Conservation (phyloP, 2,888 invertebrate genomes). For the Eupithecia abbreviata region DNA sequence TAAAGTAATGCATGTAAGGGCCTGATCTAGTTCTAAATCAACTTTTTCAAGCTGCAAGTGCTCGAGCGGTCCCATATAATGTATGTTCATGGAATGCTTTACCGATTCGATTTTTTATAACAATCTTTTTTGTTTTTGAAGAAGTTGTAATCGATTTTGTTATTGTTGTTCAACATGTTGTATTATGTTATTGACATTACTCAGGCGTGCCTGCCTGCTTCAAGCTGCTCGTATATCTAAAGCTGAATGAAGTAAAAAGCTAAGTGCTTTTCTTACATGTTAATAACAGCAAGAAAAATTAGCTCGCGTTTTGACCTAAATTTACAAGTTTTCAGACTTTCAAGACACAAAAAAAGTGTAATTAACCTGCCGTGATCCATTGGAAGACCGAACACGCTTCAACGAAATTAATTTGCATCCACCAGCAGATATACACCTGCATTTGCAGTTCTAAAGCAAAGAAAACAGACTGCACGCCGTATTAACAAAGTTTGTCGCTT, state of each 20-base stretch:
- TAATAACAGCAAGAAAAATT: neutral
- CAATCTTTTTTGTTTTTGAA: too few species aligned
- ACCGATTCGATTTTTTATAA: too few species aligned
- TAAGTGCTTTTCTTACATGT: neutral
- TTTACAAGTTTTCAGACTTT: conserved; percentile 14
- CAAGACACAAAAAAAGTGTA: conserved; percentile 25
- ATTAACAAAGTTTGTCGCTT: conserved; percentile 28
- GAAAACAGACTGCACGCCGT: conserved; percentile 20
- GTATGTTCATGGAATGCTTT: too few species aligned
- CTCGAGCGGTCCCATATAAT: too few species aligned
- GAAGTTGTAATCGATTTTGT: too few species aligned
- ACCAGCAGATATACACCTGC: conserved; percentile 22
- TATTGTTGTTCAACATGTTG: too few species aligned
- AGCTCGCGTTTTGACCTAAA: conserved; percentile 5
- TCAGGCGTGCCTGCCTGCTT: too few species aligned
- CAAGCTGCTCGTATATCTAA: too few species aligned
- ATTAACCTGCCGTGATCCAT: conserved; percentile 27
- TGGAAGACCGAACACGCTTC: conserved; percentile 26
- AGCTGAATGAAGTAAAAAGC: neutral
- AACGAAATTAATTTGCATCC: conserved; percentile 32
- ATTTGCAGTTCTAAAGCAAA: conserved; percentile 27
- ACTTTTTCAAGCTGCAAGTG: too few species aligned
- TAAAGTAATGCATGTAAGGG: too few species aligned
- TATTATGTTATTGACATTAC: too few species aligned
- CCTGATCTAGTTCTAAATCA: too few species aligned